Conservation (phyloP, 2,888 invertebrate species). For the Hypena proboscidalis region DNA sequence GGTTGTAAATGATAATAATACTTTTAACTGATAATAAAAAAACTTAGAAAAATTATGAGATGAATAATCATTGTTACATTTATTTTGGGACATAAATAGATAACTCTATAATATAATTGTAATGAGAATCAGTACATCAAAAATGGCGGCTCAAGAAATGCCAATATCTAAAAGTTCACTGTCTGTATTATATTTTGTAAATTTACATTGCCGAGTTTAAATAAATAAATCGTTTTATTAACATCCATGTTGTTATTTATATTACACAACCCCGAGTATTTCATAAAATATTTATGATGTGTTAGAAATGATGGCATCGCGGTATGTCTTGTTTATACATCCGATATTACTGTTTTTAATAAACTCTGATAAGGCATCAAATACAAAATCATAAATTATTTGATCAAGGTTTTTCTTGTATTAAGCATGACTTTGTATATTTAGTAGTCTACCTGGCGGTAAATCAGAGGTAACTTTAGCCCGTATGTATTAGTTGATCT, state of each 20-base stretch:
- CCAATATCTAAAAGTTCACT: constrained; percentile 56
- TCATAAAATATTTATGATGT: not conserved
- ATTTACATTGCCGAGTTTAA: constrained; percentile 70
- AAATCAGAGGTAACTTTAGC: no score
- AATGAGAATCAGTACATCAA: constrained; percentile 21
- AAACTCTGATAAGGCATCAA: no score
- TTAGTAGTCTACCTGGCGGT: no score
- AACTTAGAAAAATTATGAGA: constrained; percentile 4
- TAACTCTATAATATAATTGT: constrained; percentile 11
- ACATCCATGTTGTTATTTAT: constrained; percentile 36
- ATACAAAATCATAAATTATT: no score
- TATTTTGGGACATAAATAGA: constrained; percentile 3
- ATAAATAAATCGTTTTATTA: constrained; percentile 71
- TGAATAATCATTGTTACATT: constrained; percentile 3
- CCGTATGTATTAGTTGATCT: no score
- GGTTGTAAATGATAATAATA: constrained; percentile 26
- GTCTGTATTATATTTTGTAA: constrained; percentile 73
- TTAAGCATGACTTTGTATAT: no score
- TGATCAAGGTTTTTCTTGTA: no score
- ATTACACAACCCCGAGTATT: not conserved
- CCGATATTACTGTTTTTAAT: no score
- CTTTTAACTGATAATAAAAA: no score
- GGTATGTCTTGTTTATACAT: no score
- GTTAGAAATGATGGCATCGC: no score
- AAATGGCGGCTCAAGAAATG: constrained; percentile 59